Percentiles rank a stretch among this genome's conserved stretches.
Conservation (phyloP, 2,797 vertebrate genomes). For the Siniperca scherzeri region DNA sequence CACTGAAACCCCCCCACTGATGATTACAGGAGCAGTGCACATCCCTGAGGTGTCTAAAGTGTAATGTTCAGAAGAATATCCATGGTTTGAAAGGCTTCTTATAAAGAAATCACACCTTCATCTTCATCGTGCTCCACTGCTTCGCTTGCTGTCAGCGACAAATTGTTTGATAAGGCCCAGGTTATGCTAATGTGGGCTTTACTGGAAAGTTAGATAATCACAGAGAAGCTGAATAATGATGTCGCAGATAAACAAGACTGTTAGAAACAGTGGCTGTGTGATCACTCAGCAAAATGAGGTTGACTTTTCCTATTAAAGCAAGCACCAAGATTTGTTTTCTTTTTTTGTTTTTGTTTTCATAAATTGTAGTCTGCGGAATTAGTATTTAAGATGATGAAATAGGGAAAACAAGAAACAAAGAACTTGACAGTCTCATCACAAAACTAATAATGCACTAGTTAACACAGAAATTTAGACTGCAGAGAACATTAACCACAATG, state of each 20-base stretch:
- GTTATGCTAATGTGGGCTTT: slow-evolving; percentile 56
- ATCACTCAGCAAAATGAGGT: slow-evolving; percentile 36
- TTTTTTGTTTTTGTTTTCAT: slow-evolving; percentile 8
- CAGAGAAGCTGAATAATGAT: slow-evolving; percentile 31
- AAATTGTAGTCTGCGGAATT: slow-evolving; percentile 7
- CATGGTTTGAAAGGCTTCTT: slow-evolving; percentile 30
- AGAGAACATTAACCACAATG: not conserved
- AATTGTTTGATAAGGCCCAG: slow-evolving; percentile 42
- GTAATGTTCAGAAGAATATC: slow-evolving; percentile 35
- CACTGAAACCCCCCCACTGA: slow-evolving; percentile 7
- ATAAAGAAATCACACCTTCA: slow-evolving; percentile 42
- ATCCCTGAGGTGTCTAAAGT: slow-evolving; percentile 15
- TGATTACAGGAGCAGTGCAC: slow-evolving; percentile 21
- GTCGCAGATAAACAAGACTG: slow-evolving; percentile 19
- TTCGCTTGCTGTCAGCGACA: slow-evolving; percentile 31
- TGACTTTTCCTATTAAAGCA: slow-evolving; percentile 15
- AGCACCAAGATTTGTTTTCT: not conserved
- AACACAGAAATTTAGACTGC: not conserved
- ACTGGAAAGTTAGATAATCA: slow-evolving; percentile 42
- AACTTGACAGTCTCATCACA: not conserved
- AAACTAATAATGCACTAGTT: not conserved
- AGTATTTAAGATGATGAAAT: slow-evolving; percentile 4
- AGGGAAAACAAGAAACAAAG: not conserved
- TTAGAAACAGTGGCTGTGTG: slow-evolving; percentile 11
- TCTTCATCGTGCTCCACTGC: slow-evolving; percentile 34